A percentile compares a stretch with the other conserved stretches of the same genome.
Conservation (phyloP, 2,888 invertebrate genomes). For the Tanypteryx hageni region DNA sequence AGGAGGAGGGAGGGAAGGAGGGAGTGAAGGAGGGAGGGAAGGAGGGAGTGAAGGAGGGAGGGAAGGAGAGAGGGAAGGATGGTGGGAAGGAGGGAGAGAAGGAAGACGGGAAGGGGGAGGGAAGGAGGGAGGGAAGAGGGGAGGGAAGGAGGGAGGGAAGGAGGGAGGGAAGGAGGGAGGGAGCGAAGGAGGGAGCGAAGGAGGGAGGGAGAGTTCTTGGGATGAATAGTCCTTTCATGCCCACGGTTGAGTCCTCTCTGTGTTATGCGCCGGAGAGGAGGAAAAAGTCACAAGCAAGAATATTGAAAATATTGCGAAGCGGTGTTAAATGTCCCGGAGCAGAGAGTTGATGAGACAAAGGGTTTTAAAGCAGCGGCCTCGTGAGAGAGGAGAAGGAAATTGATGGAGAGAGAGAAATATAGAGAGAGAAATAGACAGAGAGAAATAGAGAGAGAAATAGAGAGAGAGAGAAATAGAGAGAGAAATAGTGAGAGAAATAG, state of each 20-base stretch:
- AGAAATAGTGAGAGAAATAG: no score
- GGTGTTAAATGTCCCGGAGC: background rate
- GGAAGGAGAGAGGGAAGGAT: background rate
- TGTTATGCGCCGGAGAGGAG: background rate
- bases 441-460: no score
- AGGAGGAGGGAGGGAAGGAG: background rate
- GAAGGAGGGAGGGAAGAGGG: background rate
- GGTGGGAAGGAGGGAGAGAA: background rate
- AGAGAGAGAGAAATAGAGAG: no score
- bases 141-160: background rate
- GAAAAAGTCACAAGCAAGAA: background rate
- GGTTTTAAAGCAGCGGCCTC: background rate
- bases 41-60: background rate
- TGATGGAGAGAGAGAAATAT: no score
- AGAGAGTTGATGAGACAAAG: background rate
- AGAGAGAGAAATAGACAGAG: no score
- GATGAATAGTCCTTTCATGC: slow-evolving; percentile 30
- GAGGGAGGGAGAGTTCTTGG: background rate
- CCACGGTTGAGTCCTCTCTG: background rate
- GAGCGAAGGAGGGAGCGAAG: background rate
- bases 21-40: background rate
- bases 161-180: background rate
- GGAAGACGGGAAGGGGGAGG: no score
- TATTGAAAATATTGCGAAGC: slow-evolving; percentile 12
- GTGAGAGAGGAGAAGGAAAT: no score